A percentile compares a stretch with the other conserved stretches of the same genome.
Conservation (phyloP, 2,797 vertebrate species). For the Anabas testudineus region DNA sequence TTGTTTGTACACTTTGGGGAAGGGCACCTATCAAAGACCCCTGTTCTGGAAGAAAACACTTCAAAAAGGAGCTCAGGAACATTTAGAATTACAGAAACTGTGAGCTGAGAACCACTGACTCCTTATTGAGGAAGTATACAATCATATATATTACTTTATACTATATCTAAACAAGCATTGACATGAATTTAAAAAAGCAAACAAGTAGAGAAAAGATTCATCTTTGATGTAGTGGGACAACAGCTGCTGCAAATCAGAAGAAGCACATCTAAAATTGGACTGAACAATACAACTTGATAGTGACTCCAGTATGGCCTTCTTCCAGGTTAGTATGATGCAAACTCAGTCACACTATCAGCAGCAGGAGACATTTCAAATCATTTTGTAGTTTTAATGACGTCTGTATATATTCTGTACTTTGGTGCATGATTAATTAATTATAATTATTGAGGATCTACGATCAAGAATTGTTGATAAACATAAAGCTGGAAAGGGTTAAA, state of each 20-base stretch:
- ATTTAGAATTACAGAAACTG: background rate
- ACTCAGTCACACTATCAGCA: conserved; percentile 14
- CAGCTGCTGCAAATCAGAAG: conserved; percentile 68
- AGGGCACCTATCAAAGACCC: too few relatives aligned
- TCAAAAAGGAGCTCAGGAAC: too few relatives aligned
- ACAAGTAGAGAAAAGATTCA: conserved; percentile 30
- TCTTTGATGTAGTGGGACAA: conserved; percentile 56
- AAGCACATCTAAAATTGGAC: conserved; percentile 76
- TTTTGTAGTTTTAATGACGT: too few relatives aligned
- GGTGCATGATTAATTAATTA: conserved; percentile 3
- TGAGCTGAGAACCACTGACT: background rate
- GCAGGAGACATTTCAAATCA: background rate
- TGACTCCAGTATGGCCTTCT: conserved; percentile 34
- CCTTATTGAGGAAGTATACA: too few relatives aligned
- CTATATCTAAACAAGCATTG: too few relatives aligned
- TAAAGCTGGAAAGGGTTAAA: too few relatives aligned
- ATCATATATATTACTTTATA: too few relatives aligned
- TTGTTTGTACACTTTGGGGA: too few relatives aligned
- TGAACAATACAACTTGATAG: conserved; percentile 72
- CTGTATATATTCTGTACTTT: too few relatives aligned
- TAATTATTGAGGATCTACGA: too few relatives aligned
- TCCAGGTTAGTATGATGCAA: conserved; percentile 31
- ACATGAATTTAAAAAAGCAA: conserved; percentile 13
- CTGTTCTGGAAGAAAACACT: too few relatives aligned
- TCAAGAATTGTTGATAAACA: too few relatives aligned